These are phyloP conservation scores for Grapholita molesta DNA, from an alignment of 1,140 invertebrate species.

Conservation along the genomic window DNA sequence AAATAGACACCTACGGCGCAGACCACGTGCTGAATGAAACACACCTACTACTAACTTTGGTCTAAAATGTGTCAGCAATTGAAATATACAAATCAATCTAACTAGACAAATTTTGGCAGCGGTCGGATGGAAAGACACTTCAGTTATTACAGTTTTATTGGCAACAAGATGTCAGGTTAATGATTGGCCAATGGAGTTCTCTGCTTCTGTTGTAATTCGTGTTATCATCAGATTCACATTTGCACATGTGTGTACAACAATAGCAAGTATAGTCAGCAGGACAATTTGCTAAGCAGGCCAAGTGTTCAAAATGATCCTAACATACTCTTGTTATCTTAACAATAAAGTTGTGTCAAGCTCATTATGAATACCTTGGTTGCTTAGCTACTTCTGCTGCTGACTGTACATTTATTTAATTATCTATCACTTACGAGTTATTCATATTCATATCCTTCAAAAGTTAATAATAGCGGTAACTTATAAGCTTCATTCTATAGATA, in stretches of 20 bases:
- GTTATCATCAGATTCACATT: not conserved
- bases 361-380: too few species aligned
- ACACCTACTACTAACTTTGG: constrained; percentile 16
- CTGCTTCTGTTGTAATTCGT: not conserved
- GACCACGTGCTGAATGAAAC: constrained; percentile 21
- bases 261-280: not conserved
- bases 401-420: not conserved
- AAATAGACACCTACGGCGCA: constrained; percentile 12
- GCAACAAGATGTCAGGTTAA: not conserved
- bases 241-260: not conserved
- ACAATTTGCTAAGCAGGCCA: too few species aligned
- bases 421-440: not conserved
- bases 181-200: not conserved
- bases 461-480: not conserved
- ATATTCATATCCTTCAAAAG: not conserved
- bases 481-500: not conserved
- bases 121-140: not conserved
- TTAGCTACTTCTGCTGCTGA: too few species aligned
- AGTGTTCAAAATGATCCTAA: too few species aligned
- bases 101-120: not conserved
- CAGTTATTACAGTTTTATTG: not conserved
- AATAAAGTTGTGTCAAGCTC: too few species aligned
- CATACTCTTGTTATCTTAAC: too few species aligned
- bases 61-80: not conserved
- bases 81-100: not conserved